Evolutionary conservation across 1,140 invertebrate genomes (phyloP), one percentile per base, ranked within the genome.

Genomic region (Acromyrmex charruanus): DNA sequence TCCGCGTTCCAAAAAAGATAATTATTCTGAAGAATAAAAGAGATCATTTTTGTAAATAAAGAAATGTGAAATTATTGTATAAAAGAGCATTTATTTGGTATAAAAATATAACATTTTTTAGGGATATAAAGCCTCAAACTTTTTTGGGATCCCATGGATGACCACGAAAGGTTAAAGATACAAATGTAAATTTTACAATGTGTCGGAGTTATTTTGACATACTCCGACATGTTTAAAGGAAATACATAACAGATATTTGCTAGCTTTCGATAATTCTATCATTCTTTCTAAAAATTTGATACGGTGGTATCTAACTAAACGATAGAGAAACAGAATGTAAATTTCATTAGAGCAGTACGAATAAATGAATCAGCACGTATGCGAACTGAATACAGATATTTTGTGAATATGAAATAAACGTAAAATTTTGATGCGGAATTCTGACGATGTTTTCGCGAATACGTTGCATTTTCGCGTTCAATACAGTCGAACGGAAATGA

Each of bases 391-490:
- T 82, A 82, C 39, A 39, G 25, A 82, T 82, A 61, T 82, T 74
- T 82, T 59, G 39, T 44, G 80, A 82, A 82, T 82, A 82, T 25
- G 31, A 74, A 72, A 74, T 82, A 82, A 74, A 74, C 18, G 80
- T 68, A 39, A 59, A 82, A 82, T 82, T 82, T 51, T 25, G 14
- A 35, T 21, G 35, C 51, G 18, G 18, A 49, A 74, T 59, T 82
- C 80, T n/a, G 66, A 72, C 12, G 21, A 39, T 31, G 53, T 53
- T 59, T 59, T 68, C 14, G 0, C 9, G 25, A 49, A 44, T 25
- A 31, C 14, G 53, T 31, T 59, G 25, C 68, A 55, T 72, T 82
- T 82, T 61, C 68, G 39, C 49, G 80, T 82, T 82, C 53, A 82
- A 82, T 82, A 59, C n/a, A 69, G n/a, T 31, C 49, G 69, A 59